Evolutionary conservation across 2,888 invertebrate genomes (phyloP).

Genomic region (Orchesella flavescens): DNA sequence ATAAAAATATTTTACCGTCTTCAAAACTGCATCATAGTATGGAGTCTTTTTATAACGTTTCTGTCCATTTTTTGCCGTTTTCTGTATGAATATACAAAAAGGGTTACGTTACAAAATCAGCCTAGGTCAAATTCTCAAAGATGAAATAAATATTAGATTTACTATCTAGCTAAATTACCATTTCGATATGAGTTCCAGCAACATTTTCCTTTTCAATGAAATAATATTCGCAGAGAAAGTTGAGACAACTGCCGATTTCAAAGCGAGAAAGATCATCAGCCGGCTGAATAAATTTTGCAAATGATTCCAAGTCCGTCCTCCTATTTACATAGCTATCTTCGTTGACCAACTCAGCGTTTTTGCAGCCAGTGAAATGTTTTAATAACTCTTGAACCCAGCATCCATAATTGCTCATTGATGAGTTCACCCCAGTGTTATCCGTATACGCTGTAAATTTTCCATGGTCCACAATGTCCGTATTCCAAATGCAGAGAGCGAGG

Average conservation of each 20-base stretch:
- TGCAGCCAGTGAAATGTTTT: constrained; percentile 31
- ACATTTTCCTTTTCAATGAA: constrained; percentile 14
- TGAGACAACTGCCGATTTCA: not conserved
- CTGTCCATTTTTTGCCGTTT: too few species aligned
- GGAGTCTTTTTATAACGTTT: not conserved
- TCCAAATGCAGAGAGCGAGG: constrained; percentile 39
- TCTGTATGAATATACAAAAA: too few species aligned
- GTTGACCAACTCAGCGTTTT: constrained; percentile 9
- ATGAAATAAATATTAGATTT: too few species aligned
- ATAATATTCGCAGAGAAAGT: constrained; percentile 20
- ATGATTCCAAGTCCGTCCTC: not conserved
- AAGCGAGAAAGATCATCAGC: constrained; percentile 48
- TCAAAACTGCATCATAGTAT: constrained; percentile 1
- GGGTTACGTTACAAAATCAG: too few species aligned
- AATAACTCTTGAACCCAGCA: constrained; percentile 1
- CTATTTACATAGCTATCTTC: not conserved
- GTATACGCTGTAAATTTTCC: constrained; percentile 34
- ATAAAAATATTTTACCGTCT: not conserved
- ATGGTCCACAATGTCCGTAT: constrained; percentile 2
- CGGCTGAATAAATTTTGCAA: constrained; percentile 40
- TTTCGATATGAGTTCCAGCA: constrained; percentile 15
- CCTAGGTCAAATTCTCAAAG: too few species aligned
- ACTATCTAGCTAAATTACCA: too few species aligned
- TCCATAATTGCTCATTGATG: constrained; percentile 22
- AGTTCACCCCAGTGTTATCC: constrained; percentile 27